Evolutionary conservation across 1,140 invertebrate genomes (phyloP), one percentile per base, ranked within the genome.

Genomic region (Lamellibrachia luymesi): DNA sequence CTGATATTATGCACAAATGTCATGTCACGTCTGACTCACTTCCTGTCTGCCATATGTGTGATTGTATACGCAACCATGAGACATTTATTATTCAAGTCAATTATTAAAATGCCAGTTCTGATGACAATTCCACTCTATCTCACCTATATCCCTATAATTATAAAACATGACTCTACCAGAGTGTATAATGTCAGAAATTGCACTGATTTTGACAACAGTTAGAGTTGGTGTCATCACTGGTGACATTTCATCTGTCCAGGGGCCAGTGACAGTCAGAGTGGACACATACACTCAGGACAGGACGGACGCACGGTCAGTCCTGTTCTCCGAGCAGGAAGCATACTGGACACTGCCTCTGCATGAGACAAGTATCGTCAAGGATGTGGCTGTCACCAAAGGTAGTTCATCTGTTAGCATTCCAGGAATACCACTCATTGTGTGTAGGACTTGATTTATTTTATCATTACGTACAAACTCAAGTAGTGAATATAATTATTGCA

Each of bases 311-410:
- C 95, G 97, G 94, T 96, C 97, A 0, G 94, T 95, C 49, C 96
- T 96, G 94, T 97, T 97, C 94, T 97, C 96, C n/a, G 97, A 97
- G 94, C 94, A 97, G 93, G 96, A 97, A 93, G 96, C 96, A 92
- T 97, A 96, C 93, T 97, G 97, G 97, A 96, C 95, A 4, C 94
- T 97, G 27, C 97, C 97, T 0, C 94, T 97, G 49, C 95, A 95
- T 92, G 97, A 97, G 49, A 95, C 95, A 10, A 96, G 96, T n/a
- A 94, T 97, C 27, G 95, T 97, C 8, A 96, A 96, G 92, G 97
- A 96, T 94, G 93, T 97, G 4, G 94, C 96, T 38, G 96, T 97
- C 22, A 96, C 96, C 17, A 96, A 96, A 95, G 96, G 97, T 95
- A 94, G 92, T 92, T 90, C 92, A 51, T 17, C 27, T 27, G 27